Conservation (phyloP, 2,888 invertebrate genomes). For the Brachyptera risi region DNA sequence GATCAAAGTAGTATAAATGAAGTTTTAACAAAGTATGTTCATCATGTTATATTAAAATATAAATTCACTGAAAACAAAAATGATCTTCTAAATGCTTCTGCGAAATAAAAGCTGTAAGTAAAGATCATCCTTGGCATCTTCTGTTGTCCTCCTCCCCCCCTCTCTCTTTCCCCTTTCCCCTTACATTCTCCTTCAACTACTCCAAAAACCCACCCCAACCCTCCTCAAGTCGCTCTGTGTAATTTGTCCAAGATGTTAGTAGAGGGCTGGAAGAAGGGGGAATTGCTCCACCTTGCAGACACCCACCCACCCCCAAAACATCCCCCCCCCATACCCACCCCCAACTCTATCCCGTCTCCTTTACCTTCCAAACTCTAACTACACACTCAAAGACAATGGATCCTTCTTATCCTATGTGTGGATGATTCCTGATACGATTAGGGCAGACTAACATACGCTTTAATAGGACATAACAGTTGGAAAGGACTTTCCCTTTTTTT, state of each 20-base stretch:
- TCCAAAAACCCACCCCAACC: no score
- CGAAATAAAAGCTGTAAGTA: not conserved
- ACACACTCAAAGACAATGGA: not conserved
- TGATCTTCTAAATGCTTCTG: not conserved
- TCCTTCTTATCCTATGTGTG: no score
- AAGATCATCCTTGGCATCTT: constrained; percentile 4
- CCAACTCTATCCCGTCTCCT: not conserved
- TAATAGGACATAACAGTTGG: no score
- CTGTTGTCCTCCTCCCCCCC: constrained; percentile 1
- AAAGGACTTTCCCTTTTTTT: no score
- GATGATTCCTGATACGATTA: no score
- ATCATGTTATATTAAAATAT: no score
- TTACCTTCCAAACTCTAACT: not conserved
- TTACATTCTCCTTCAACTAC: no score
- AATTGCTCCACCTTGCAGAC: not conserved
- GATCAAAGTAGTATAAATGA: no score
- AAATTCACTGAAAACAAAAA: no score
- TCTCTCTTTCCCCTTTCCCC: no score
- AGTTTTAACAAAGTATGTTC: no score
- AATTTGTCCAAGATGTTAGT: constrained; percentile 26
- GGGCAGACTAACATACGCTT: no score
- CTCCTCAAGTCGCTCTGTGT: constrained; percentile 12
- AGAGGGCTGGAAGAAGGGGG: constrained; percentile 1
- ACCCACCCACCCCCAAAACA: not conserved
- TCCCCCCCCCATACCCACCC: not conserved